These are phyloP conservation scores for Dinocampus coccinellae DNA, from an alignment of 2,888 invertebrate species.

Conservation along the genomic window DNA sequence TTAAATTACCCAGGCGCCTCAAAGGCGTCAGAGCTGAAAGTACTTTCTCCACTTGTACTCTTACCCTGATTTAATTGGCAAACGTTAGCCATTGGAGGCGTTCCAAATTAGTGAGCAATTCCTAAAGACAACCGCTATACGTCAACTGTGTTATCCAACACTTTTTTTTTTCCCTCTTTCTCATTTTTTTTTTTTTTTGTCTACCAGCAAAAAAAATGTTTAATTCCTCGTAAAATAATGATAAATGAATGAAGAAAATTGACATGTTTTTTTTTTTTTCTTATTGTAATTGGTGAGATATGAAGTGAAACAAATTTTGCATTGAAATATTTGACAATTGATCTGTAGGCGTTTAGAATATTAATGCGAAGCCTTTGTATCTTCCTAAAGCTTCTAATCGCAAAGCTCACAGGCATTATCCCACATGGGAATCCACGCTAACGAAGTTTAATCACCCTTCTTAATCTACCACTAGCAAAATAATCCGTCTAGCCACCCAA, in stretches of 20 bases:
- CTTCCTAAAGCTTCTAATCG: constrained; percentile 14
- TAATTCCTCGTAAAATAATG: constrained; percentile 10
- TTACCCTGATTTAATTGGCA: constrained; percentile 33
- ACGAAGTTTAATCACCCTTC: constrained; percentile 33
- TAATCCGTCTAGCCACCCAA: constrained; percentile 16
- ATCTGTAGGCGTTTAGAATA: constrained; percentile 1
- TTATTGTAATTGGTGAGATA: too few relatives aligned
- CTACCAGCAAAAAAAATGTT: neutral
- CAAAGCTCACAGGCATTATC: neutral
- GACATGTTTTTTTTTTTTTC: neutral
- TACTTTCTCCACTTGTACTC: constrained; percentile 4
- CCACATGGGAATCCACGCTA: constrained; percentile 8
- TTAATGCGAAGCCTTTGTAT: neutral
- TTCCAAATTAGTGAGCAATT: constrained; percentile 40
- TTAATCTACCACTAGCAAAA: constrained; percentile 12
- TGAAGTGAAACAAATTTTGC: neutral
- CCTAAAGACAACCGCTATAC: constrained; percentile 5
- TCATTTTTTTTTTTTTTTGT: neutral
- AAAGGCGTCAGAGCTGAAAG: constrained; percentile 30
- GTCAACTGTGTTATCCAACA: neutral
- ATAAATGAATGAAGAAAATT: neutral
- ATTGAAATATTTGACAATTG: neutral
- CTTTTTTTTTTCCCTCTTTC: neutral
- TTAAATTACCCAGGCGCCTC: constrained; percentile 14
- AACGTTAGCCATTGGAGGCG: constrained; percentile 38